Evolutionary conservation across 2,888 invertebrate genomes (phyloP).

Genomic region (Chrysolina oricalcia): DNA sequence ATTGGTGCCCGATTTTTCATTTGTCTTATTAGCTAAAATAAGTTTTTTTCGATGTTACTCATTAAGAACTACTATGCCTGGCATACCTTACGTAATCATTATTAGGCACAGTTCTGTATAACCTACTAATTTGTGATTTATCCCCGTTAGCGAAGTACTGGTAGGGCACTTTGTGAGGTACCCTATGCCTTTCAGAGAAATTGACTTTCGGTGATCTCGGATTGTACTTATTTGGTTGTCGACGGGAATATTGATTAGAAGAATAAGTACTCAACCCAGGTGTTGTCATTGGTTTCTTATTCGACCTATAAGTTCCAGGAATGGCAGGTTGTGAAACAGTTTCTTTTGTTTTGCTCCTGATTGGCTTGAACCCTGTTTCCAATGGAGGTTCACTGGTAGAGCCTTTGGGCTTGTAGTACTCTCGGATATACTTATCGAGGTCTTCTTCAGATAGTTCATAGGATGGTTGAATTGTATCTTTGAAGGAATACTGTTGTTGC

Average conservation of each 20-base stretch:
- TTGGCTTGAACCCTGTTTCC: constrained; percentile 64
- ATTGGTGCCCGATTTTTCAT: not conserved
- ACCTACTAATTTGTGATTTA: constrained; percentile 52
- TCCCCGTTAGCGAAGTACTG: constrained; percentile 40
- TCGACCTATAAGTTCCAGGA: constrained; percentile 65
- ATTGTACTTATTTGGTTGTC: constrained; percentile 32
- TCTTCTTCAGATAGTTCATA: constrained; percentile 62
- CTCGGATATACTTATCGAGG: constrained; percentile 56
- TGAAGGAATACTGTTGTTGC: constrained; percentile 30
- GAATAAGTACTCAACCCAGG: constrained; percentile 73
- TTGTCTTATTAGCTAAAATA: not conserved
- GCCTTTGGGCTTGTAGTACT: constrained; percentile 58
- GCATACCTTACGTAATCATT: constrained; percentile 59
- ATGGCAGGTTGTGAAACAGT: constrained; percentile 51
- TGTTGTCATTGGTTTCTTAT: constrained; percentile 70
- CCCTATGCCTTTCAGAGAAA: not conserved
- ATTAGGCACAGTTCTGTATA: constrained; percentile 54
- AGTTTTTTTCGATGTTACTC: no score
- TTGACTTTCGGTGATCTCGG: constrained; percentile 41
- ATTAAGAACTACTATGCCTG: not conserved
- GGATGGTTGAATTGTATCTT: constrained; percentile 51
- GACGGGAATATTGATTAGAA: constrained; percentile 49
- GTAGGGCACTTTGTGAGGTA: constrained; percentile 33
- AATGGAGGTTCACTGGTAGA: constrained; percentile 52
- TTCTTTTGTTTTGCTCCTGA: constrained; percentile 55